Base-by-base conservation (phyloP, 30 jellyfish, hydroid and myxozoan species). In the Cassiopea xamachana region DNA sequence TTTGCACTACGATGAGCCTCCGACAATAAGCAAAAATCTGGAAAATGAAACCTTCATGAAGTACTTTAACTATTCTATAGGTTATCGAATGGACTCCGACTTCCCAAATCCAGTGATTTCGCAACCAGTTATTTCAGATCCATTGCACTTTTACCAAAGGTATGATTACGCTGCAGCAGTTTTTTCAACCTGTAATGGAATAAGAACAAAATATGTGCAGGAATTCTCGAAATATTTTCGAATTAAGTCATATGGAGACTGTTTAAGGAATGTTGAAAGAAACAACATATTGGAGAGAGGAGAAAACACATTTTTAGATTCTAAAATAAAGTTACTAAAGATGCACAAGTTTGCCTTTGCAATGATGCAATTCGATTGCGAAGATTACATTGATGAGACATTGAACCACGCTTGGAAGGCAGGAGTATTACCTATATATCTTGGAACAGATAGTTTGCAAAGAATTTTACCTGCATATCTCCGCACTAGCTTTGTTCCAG, bases 341-440 rank as follows among this genome's bases (percentile, higher is more conserved):
- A 62, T 87, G 84, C 91, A 68, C 83, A 96, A 92, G 71, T 96
- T 96, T 82, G 84, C 94, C 12, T 83, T 96, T 27, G 74, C 90
- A 6, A 86, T 92, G 70, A 97, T 92, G 94, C 86, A 92, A 51
- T 84, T 81, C 16, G 97, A 92, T 43, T 87, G 98, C 43, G 74
- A 83, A 47, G 98, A 91, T 60, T 96, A 88, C 51, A 79, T 92
- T 74, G 94, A 97, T 86, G 99, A 96, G 48, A 92, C 90, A 81
- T 89, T 83, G 75, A 84, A 60, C 49, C 92, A 92, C 46, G 94
- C 94, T 46, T 82, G 94, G 90, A 85, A 85, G 68, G 94, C 94
- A 1, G 95, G 96, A 46, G 77, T 97, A 0, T 59, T 96, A 75
- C 99, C 99, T 1, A 86, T 96, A 5, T 97, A 87, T 50, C 83